These are phyloP conservation scores for Bos taurus DNA, from an alignment of 2,113 vertebrate species.

Conservation along the genomic window DNA sequence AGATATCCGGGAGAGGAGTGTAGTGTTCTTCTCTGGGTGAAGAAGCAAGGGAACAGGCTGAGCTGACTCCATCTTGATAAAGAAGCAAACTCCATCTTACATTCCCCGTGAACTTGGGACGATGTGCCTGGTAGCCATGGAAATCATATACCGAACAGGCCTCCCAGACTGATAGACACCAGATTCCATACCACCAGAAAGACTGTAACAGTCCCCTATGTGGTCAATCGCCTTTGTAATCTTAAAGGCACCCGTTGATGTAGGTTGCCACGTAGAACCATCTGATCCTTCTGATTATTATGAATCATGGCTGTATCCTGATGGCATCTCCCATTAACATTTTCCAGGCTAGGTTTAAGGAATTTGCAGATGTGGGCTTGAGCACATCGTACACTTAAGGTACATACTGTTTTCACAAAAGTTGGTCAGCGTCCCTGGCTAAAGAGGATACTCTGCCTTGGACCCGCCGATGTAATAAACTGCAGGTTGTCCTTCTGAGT, in stretches of 20 bases:
- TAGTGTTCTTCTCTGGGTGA: not conserved
- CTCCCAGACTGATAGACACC: not conserved
- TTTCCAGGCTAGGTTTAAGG: not conserved
- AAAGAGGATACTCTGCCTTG: not conserved
- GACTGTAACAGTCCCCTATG: not conserved
- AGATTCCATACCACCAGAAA: not conserved
- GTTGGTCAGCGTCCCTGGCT: rapidly evolving
- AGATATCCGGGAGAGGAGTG: not conserved
- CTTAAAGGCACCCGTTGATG: rapidly evolving
- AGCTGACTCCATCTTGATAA: not conserved
- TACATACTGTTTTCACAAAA: not conserved
- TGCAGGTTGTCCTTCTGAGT: not conserved
- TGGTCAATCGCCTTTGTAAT: not conserved
- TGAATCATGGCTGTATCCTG: not conserved
- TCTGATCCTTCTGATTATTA: not conserved
- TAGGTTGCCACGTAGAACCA: rapidly evolving
- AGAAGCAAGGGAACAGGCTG: not conserved
- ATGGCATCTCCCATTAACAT: not conserved
- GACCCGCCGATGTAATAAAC: rapidly evolving
- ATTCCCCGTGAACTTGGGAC: not conserved
- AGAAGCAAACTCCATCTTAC: not conserved
- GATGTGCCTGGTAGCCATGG: rapidly evolving
- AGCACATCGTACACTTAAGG: rapidly evolving
- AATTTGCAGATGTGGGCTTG: not conserved
- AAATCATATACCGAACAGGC: not conserved